Percentiles rank a stretch among this genome's conserved stretches.
Conservation (phyloP, 2,113 vertebrate species). For the Limanda limanda region DNA sequence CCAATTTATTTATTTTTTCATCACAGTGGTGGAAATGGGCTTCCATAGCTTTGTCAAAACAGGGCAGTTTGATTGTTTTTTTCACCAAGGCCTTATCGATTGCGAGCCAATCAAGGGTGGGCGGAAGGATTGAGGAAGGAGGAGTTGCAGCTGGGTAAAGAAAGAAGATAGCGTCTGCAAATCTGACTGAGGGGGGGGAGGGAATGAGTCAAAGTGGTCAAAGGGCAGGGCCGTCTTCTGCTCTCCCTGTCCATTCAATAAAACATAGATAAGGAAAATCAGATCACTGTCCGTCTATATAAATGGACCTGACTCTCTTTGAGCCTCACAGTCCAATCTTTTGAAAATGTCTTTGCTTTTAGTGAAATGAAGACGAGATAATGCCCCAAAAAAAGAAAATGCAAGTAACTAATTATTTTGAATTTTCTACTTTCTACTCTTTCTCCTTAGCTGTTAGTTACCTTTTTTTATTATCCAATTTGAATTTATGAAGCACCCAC, state of each 20-base stretch:
- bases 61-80: background rate
- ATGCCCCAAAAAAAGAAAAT: background rate
- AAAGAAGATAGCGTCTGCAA: conserved; percentile 34
- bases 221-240: conserved; percentile 29
- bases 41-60: background rate
- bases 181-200: background rate
- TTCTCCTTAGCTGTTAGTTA: background rate
- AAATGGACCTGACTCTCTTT: too few relatives aligned
- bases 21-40: too few relatives aligned
- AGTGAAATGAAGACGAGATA: background rate
- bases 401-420: background rate
- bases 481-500: background rate
- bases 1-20: too few relatives aligned
- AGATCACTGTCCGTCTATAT: background rate
- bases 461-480: background rate
- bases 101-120: conserved; percentile 3
- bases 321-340: background rate
- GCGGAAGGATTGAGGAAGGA: conserved; percentile 9
- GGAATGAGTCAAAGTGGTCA: conserved; percentile 32
- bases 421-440: background rate
- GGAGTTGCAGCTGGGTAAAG: conserved; percentile 13
- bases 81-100: too few relatives aligned
- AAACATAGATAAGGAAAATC: conserved; percentile 38
- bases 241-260: conserved; percentile 22
- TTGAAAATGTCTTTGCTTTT: background rate